These are phyloP conservation scores for Mimumesa dahlbomi DNA, from an alignment of 2,888 invertebrate species.

Conservation along the genomic window DNA sequence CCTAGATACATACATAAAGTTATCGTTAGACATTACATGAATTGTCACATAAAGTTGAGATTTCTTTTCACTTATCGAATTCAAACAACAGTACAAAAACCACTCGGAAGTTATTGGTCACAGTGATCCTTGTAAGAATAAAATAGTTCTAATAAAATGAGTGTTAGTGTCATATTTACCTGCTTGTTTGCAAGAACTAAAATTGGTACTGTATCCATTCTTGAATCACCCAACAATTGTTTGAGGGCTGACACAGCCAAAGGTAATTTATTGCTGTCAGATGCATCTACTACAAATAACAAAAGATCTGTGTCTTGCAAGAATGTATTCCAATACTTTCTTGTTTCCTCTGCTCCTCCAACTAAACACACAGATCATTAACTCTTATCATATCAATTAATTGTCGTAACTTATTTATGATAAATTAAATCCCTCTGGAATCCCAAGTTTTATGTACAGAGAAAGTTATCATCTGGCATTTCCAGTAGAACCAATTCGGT, in stretches of 20 bases:
- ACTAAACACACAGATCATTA: constrained; percentile 72
- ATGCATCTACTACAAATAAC: constrained; percentile 79
- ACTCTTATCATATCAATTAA: too few relatives aligned
- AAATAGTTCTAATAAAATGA: too few relatives aligned
- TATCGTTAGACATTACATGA: background rate
- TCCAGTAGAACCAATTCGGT: too few relatives aligned
- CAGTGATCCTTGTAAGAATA: too few relatives aligned
- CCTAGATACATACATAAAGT: constrained; percentile 65
- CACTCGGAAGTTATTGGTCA: too few relatives aligned
- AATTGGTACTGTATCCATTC: constrained; percentile 77
- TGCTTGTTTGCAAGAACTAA: constrained; percentile 79
- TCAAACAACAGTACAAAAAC: too few relatives aligned
- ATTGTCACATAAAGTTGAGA: too few relatives aligned
- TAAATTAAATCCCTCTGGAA: too few relatives aligned
- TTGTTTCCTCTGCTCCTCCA: constrained; percentile 75
- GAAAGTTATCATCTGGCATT: too few relatives aligned
- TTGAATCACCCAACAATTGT: constrained; percentile 76
- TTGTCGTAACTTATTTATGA: too few relatives aligned
- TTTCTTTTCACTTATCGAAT: too few relatives aligned
- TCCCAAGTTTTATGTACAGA: too few relatives aligned
- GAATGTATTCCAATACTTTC: constrained; percentile 78
- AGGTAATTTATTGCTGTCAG: constrained; percentile 74
- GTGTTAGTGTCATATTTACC: constrained; percentile 67
- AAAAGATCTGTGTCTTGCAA: constrained; percentile 79
- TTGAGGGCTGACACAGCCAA: constrained; percentile 75